Percentiles rank a stretch among this genome's conserved stretches.
Conservation (phyloP, 2,113 vertebrate species). For the Nycticryphes semicollaris region DNA sequence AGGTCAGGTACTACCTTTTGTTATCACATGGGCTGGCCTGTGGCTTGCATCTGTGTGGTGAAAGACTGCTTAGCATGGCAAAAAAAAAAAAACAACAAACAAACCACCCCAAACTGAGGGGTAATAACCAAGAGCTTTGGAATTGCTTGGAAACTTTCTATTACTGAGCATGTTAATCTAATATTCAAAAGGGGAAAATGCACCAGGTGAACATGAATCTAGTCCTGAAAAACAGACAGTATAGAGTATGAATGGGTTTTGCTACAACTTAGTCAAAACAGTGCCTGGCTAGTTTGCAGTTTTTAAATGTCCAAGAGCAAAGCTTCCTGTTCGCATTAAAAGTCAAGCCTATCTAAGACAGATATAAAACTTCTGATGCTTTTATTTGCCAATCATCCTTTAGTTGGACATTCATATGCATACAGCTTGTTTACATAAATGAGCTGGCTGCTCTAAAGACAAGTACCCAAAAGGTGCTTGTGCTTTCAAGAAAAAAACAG, state of each 20-base stretch:
- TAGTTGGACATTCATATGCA: background rate
- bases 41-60: slow-evolving; percentile 77
- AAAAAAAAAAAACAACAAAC: slow-evolving; percentile 6
- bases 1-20: slow-evolving; percentile 76
- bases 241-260: background rate
- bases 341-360: background rate
- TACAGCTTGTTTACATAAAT: background rate
- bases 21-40: slow-evolving; percentile 74
- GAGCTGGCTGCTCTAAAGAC: background rate
- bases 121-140: slow-evolving; percentile 55
- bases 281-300: background rate
- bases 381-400: background rate
- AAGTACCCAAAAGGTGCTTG: background rate
- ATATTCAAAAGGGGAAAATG: slow-evolving; percentile 43
- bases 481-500: background rate
- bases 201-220: slow-evolving; percentile 20
- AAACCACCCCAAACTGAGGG: background rate
- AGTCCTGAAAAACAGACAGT: background rate
- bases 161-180: slow-evolving; percentile 86
- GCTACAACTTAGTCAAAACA: background rate
- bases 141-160: slow-evolving; percentile 73
- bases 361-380: background rate
- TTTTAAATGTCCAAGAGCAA: background rate
- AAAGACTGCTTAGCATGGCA: slow-evolving; percentile 79
- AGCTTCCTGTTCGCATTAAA: background rate